Evolutionary conservation across 2,888 invertebrate species (phyloP), one percentile per base, ranked within the genome.

Genomic region (Junonia oenone): DNA sequence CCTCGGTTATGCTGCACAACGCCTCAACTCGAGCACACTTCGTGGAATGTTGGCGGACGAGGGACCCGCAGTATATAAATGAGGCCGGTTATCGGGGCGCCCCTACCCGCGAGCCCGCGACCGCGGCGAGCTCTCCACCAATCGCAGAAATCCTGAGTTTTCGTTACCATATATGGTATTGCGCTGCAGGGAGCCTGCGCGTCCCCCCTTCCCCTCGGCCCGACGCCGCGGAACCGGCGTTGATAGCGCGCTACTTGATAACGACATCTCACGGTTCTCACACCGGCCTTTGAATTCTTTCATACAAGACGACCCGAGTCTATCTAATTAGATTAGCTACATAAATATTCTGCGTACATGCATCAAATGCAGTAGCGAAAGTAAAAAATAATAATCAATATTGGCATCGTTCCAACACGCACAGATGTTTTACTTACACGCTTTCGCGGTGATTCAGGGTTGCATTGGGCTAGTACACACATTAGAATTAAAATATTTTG

Each of bases 91-190:
- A 83, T 87, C 86, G 87, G 73, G 81, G 83, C 77, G 75, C 85
- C 86, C 88, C 90, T 90, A 88, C 91, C 91, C 91, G 81, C 81
- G 87, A 75, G 82, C 75, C 75, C 77, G 68, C 76, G 73, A 71
- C 74, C 74, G 73, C 78, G 75, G 84, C 91, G 81, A 81, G 93
- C 94, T 85, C 80, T 83, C 82, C 77, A 74, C 86, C 86, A 85
- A 86, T 86, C 83, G 78, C 81, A 84, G 80, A 78, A 80, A 79
- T 83, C 72, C 67, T 67, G 70, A 67, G 67, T 70, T 74, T 75
- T 73, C 92, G 92, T 93, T 91, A 92, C 93, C 93, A 93, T 93
- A 93, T 93, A 93, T 91, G 93, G 93, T 88, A 91, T 91, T 92
- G 87, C 83, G 91, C 91, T 92, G 92, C 91, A 88, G 90, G 92